phyloP scores from a whole-genome alignment of 2,797 vertebrate genomes.

The Periophthalmus magnuspinnatus region DNA sequence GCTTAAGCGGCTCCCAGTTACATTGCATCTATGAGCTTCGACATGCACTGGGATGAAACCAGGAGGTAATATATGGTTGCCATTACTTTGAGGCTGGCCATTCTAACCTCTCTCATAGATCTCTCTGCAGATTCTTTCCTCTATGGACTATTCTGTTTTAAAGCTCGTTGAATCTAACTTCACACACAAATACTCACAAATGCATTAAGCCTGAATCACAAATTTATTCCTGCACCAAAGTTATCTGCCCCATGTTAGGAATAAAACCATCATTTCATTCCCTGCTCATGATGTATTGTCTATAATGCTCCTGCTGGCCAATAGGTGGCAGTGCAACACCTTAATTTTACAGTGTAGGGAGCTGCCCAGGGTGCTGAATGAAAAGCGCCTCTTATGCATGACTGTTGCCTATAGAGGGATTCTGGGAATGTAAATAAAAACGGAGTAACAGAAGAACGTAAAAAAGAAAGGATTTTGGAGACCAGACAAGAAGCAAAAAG shows the following conservation, averaged over 20 bases:
- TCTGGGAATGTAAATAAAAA: conserved; percentile 46
- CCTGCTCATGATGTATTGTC: neutral
- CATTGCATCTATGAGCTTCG: conserved; percentile 59
- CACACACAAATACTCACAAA: conserved; percentile 10
- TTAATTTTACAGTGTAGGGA: conserved; percentile 20
- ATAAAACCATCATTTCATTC: conserved; percentile 30
- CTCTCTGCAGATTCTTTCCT: conserved; percentile 40
- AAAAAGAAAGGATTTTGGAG: conserved; percentile 35
- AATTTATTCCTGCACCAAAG: conserved; percentile 44
- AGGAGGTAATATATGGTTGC: conserved; percentile 65
- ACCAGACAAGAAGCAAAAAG: conserved; percentile 1
- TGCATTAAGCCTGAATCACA: conserved; percentile 37
- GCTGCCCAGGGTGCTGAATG: conserved; percentile 61
- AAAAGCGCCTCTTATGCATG: conserved; percentile 52
- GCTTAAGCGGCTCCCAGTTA: conserved; percentile 54
- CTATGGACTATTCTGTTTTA: conserved; percentile 39
- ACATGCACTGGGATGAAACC: conserved; percentile 63
- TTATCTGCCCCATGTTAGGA: conserved; percentile 43
- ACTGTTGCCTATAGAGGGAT: conserved; percentile 44
- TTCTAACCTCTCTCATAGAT: conserved; percentile 66
- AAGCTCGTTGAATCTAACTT: conserved; percentile 36
- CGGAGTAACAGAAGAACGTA: conserved; percentile 5
- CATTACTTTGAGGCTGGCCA: conserved; percentile 60
- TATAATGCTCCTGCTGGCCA: conserved; percentile 20
- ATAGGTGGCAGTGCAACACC: conserved; percentile 72